phyloP scores from a whole-genome alignment of 2,888 invertebrate genomes.

The Stomorhina lunata region DNA sequence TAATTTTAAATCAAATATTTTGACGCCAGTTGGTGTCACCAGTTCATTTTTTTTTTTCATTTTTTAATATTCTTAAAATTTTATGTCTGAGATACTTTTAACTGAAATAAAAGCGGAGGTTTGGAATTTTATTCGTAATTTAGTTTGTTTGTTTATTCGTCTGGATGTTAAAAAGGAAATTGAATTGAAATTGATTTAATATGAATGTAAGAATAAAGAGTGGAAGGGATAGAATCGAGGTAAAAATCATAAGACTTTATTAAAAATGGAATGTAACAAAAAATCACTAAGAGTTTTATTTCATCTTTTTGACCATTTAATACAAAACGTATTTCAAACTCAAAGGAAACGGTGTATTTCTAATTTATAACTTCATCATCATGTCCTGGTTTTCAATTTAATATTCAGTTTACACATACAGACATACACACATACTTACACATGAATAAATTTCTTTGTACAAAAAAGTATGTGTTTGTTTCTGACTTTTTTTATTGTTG shows the following conservation, averaged over 20 bases:
- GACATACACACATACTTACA: not conserved
- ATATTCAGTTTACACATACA: not conserved
- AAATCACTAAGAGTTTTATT: no score
- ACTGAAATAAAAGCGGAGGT: constrained; percentile 26
- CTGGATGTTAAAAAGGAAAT: constrained; percentile 42
- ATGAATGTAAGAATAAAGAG: no score
- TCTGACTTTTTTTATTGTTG: no score
- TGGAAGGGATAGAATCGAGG: no score
- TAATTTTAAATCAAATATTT: constrained; percentile 17
- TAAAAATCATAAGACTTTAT: no score
- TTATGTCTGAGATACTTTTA: constrained; percentile 30
- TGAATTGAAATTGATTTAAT: constrained; percentile 55
- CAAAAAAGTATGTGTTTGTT: no score
- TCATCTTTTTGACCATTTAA: not conserved
- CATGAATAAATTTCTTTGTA: not conserved
- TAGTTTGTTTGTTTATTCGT: not conserved
- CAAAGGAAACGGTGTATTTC: not conserved
- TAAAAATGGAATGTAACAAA: no score
- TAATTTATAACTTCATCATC: not conserved
- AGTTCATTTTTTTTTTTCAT: not conserved
- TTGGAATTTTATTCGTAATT: not conserved
- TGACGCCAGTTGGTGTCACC: constrained; percentile 42
- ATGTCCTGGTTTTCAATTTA: not conserved
- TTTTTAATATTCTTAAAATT: constrained; percentile 10
- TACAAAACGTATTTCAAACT: not conserved